phyloP scores from a whole-genome alignment of 2,888 invertebrate species.

The Dysmachus trigonus region DNA sequence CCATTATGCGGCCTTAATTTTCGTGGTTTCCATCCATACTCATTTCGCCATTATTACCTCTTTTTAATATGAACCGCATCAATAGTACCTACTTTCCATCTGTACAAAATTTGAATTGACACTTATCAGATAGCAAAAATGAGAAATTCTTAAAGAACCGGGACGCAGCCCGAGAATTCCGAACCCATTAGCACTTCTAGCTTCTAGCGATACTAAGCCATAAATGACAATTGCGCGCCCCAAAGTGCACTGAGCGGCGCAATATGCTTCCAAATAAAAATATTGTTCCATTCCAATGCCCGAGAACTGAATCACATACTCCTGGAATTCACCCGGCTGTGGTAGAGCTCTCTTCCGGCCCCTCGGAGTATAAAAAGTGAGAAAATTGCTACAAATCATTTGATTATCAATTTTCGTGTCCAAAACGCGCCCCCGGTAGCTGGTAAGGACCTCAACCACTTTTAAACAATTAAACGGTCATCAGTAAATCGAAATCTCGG shows the following conservation, averaged over 20 bases:
- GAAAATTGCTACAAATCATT: neutral
- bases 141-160: neutral
- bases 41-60: neutral
- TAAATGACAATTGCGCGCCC: neutral
- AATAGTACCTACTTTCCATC: neutral
- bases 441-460: neutral
- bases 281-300: neutral
- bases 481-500: neutral
- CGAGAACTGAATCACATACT: neutral
- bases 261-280: neutral
- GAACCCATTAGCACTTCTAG: neutral
- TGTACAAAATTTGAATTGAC: neutral
- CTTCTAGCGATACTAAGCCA: neutral
- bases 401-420: neutral
- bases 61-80: neutral
- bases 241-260: neutral
- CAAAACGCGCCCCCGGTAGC: neutral
- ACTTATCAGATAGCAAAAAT: neutral
- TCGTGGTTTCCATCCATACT: neutral
- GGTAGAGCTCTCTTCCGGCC: neutral
- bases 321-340: neutral
- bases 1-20: neutral
- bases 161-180: neutral
- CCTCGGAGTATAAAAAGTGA: neutral
- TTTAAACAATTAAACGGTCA: neutral